These are phyloP conservation scores for Oryzias melastigma DNA, from an alignment of 2,113 vertebrate species.

Conservation along the genomic window DNA sequence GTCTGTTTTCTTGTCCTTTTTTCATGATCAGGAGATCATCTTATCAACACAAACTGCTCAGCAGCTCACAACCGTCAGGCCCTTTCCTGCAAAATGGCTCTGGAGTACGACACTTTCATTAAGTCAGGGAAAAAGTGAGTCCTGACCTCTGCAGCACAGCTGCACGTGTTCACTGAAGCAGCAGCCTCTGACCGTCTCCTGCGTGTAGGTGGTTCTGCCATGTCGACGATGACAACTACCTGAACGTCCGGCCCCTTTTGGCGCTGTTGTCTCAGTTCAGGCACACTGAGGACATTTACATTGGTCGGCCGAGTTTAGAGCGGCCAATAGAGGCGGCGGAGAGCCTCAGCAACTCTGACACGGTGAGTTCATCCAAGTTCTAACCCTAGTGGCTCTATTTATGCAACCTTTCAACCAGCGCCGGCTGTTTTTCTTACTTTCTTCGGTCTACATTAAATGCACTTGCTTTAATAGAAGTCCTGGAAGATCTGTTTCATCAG, in stretches of 20 bases:
- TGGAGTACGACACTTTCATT: conserved; percentile 88
- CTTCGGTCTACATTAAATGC: background rate
- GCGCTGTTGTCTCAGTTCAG: conserved; percentile 84
- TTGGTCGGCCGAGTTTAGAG: conserved; percentile 91
- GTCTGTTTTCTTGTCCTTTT: background rate
- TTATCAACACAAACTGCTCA: conserved; percentile 92
- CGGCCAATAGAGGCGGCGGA: conserved; percentile 88
- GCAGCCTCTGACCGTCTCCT: background rate
- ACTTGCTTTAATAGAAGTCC: too few species aligned
- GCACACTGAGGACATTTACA: conserved; percentile 85
- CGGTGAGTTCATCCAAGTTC: conserved; percentile 68
- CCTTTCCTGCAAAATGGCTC: conserved; percentile 92
- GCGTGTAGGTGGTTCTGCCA: conserved; percentile 91
- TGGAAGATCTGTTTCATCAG: too few species aligned
- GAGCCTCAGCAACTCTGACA: conserved; percentile 76
- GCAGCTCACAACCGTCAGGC: conserved; percentile 90
- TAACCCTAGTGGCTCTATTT: background rate
- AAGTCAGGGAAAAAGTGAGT: conserved; percentile 88
- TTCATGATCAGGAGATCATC: conserved; percentile 68
- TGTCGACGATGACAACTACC: conserved; percentile 91
- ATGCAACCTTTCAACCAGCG: background rate
- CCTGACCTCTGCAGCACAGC: background rate
- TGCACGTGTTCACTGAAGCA: background rate
- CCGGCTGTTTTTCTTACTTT: background rate
- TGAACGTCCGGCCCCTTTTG: conserved; percentile 81